Conservation (phyloP, 2,888 invertebrate species). For the Apotomis betuletana region DNA sequence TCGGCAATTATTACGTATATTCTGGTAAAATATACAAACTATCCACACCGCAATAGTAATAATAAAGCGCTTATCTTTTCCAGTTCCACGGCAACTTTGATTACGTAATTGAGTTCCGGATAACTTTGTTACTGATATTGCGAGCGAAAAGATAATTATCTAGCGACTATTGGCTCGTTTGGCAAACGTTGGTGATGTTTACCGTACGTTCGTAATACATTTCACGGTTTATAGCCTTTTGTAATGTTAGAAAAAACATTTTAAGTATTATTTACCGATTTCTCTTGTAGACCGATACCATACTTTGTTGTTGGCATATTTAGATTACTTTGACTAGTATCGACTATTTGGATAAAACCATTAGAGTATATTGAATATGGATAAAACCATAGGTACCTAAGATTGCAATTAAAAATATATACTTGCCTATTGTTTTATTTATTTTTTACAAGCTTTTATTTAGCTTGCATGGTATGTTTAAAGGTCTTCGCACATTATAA, state of each 20-base stretch:
- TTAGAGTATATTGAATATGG: no score
- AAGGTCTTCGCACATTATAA: no score
- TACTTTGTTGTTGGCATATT: no score
- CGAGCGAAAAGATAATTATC: conserved; percentile 24
- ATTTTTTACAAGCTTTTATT: no score
- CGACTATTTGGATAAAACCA: no score
- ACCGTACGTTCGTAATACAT: not conserved
- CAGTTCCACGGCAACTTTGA: conserved; percentile 18
- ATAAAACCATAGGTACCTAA: no score
- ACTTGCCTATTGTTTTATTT: no score
- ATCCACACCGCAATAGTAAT: not conserved
- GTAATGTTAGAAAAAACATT: not conserved
- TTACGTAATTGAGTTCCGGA: conserved; percentile 15
- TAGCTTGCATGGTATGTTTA: no score
- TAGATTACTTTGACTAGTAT: no score
- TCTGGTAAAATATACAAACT: not conserved
- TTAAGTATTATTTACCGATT: not conserved
- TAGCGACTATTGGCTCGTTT: not conserved
- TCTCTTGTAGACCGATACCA: not conserved
- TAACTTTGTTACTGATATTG: conserved; percentile 22
- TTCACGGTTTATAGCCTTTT: not conserved
- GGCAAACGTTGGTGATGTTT: conserved; percentile 11
- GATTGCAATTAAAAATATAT: no score
- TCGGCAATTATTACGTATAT: not conserved
- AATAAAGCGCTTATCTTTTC: conserved; percentile 25